Evolutionary conservation across 2,888 invertebrate genomes (phyloP), one percentile per base, ranked within the genome.

Genomic region (Drosophila sordidula): DNA sequence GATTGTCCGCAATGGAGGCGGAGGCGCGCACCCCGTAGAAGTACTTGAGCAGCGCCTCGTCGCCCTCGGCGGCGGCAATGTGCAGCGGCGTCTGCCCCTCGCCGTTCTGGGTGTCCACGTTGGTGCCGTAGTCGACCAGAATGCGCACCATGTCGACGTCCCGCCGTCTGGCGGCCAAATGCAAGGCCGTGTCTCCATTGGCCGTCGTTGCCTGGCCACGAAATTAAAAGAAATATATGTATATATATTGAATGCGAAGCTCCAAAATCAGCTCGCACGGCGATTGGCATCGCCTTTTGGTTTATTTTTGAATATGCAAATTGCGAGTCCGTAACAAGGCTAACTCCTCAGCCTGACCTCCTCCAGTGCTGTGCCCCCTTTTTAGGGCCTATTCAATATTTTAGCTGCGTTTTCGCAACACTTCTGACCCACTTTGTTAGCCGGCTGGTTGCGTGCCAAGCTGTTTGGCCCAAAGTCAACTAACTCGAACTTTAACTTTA

Each of bases 31-130:
- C 97, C 50, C 97, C 96, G 91, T 98, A 98, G 92, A 99, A 97
- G 92, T 98, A 98, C 92, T 99, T 99, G 45, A 99, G 96, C 72
- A 99, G 93, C 0, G 95, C 94, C 90, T 99, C 99, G 90, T 99
- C 99, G 0, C 99, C 99, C 90, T 98, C 97, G 36, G 97, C 97
- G 4, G 99, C 98, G 0, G 98, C 98, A 78, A 99, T 97, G 91
- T 99, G 99, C 50, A 99, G 93, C 0, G 99, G 95, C 0, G 99
- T 98, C 92, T 98, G 97, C 0, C 99, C 99, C 65, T 98, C 96
- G 4, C 97, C 96, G 91, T 99, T 99, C 91, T 97, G 96, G 58
- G 96, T 95, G 90, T 99, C 99, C 64, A 99, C 97, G 73, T 95
- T 95, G 6, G 98, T 97, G 38, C 98, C 98, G 88, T 97, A 96